Evolutionary conservation across 2,888 invertebrate genomes (phyloP), one percentile per base, ranked within the genome.

Genomic region (Danaus chrysippus): DNA sequence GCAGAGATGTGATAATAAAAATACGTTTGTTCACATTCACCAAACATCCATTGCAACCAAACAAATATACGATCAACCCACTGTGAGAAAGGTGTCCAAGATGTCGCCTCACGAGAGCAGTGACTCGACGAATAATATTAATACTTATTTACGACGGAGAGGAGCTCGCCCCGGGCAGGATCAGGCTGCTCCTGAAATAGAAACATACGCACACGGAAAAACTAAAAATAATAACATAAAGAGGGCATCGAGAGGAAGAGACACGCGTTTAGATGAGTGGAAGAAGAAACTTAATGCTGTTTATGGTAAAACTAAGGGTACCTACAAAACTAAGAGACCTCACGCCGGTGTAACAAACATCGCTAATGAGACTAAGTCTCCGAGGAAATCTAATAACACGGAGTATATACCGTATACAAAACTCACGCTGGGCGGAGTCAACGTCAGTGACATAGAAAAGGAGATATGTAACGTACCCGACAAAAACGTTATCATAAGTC

Each of bases 381-480:
- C 62, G 46, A 66, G 54, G 60, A 62, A 62, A 1, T 69, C 81
- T 19, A 87, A 86, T 66, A 86, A 85, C 64, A 65, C 75, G 12
- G 85, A 87, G 56, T 92, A 92, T 68, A 88, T 92, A 71, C 91
- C 91, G 1, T 92, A 92, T 74, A 82, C 89, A 11, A 79, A 87
- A 71, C 74, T 92, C 63, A 91, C 91, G 13, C 67, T 91, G 67
- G 91, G 91, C 17, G 91, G 91, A 56, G 86, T 81, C 10, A 80
- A 73, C 68, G 81, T 82, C 1, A 84, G 86, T 70, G 90, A 91
- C 59, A 82, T 91, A 62, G 89, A 91, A 74, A 83, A 72, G 70
- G 88, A 90, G 81, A 76, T 89, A 74, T 76, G 77, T 11, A 70
- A 82, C 66, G 71, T 86, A 17, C 77, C 84, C 8, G 77, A 84